Percentiles rank a stretch among this genome's conserved stretches.
Evolutionary conservation across 2,888 invertebrate genomes (phyloP).

Genomic region (Lithophane ornitopus): DNA sequence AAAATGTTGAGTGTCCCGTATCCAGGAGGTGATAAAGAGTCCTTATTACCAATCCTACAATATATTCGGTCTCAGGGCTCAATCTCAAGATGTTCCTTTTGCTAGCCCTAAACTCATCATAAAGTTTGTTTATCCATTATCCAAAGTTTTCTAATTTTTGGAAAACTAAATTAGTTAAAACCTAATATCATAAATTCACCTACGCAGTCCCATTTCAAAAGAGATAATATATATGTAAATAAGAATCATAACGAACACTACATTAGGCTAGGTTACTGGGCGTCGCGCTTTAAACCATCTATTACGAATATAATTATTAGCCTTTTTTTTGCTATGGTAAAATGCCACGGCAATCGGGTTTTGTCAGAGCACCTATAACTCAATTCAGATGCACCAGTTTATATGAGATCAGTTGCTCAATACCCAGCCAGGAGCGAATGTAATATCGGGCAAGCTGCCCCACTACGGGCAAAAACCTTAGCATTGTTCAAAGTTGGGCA

Average conservation of each 20-base stretch:
- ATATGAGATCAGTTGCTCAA: constrained; percentile 32
- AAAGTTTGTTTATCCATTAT: not conserved
- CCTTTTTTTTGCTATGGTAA: not conserved
- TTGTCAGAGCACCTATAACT: constrained; percentile 13
- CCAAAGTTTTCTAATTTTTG: too few species aligned
- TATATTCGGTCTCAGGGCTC: not conserved
- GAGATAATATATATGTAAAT: constrained; percentile 10
- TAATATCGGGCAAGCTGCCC: constrained; percentile 9
- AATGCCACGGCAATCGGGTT: constrained; percentile 38
- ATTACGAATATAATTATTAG: constrained; percentile 4
- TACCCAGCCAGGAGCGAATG: constrained; percentile 18
- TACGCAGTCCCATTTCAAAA: constrained; percentile 12
- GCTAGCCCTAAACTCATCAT: not conserved
- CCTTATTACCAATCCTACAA: not conserved
- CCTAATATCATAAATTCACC: not conserved
- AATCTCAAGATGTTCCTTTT: not conserved
- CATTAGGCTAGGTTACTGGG: not conserved
- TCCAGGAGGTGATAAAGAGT: too few species aligned
- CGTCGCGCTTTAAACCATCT: constrained; percentile 11
- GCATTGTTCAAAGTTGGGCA: constrained; percentile 30
- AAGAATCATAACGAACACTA: not conserved
- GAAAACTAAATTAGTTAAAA: not conserved
- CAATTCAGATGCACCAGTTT: constrained; percentile 32
- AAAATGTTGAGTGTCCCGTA: constrained; percentile 1
- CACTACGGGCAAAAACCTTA: constrained; percentile 5